Conservation (phyloP, 2,888 invertebrate genomes). For the Polyommatus iphigenia region DNA sequence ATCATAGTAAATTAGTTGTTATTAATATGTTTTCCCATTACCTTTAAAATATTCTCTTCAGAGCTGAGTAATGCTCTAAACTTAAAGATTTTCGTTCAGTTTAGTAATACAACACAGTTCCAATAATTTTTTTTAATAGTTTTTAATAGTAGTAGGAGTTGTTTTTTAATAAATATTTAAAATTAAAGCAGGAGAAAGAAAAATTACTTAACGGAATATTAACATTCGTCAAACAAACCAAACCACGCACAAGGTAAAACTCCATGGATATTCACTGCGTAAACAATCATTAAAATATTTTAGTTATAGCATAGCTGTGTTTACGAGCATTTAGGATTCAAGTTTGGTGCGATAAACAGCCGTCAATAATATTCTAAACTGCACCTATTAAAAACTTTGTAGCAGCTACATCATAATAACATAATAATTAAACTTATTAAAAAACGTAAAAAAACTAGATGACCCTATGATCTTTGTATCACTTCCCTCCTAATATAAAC, state of each 20-base stretch:
- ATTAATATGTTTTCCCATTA: background rate
- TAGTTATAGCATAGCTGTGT: background rate
- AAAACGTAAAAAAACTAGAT: too few species aligned
- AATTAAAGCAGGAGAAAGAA: too few species aligned
- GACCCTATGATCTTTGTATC: too few species aligned
- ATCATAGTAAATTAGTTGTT: conserved; percentile 3
- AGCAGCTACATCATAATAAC: too few species aligned
- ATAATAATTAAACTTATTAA: too few species aligned
- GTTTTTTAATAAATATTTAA: too few species aligned
- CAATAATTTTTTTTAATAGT: background rate
- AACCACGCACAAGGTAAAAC: too few species aligned
- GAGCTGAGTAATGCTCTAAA: background rate
- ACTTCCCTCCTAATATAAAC: too few species aligned
- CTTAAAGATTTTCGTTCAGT: background rate
- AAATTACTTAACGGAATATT: too few species aligned
- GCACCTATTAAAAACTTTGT: too few species aligned
- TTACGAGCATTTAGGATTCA: background rate
- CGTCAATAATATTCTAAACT: background rate
- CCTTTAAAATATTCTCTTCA: background rate
- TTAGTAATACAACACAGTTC: background rate
- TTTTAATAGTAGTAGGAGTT: too few species aligned
- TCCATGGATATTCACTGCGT: background rate
- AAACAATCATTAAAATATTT: conserved; percentile 9
- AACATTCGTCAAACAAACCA: too few species aligned
- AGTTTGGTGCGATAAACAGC: background rate